Conservation (phyloP, 2,888 invertebrate species). For the Drosophila tanythrix region DNA sequence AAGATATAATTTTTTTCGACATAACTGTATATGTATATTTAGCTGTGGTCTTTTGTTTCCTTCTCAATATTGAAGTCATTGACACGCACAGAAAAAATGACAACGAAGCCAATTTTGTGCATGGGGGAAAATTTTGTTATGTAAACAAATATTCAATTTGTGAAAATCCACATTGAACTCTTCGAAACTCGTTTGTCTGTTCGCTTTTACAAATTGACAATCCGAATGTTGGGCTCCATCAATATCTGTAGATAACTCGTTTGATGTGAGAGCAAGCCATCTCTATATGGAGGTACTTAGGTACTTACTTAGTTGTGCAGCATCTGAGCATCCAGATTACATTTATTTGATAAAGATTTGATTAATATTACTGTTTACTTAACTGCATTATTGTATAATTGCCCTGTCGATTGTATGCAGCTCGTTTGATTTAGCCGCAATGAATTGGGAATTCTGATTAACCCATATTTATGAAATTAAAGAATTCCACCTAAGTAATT, state of each 20-base stretch:
- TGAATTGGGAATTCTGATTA: background rate
- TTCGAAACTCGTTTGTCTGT: conserved; percentile 8
- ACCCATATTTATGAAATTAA: background rate
- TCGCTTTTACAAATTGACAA: background rate
- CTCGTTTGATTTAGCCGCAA: background rate
- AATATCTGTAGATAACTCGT: conserved; percentile 5
- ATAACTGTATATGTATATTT: background rate
- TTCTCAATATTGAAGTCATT: background rate
- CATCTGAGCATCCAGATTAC: too few species aligned
- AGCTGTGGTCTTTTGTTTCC: background rate
- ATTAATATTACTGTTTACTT: background rate
- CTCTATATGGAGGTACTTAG: background rate
- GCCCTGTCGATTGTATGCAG: background rate
- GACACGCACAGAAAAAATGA: background rate
- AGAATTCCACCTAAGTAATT: background rate
- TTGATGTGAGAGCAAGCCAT: background rate
- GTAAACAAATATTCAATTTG: conserved; percentile 18
- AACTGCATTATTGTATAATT: background rate
- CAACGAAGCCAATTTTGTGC: background rate
- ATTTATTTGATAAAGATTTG: background rate
- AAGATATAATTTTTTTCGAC: background rate
- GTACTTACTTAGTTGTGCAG: too few species aligned
- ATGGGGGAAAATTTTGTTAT: background rate
- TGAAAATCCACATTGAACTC: background rate
- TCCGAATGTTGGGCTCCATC: background rate